Evolutionary conservation across 2,888 invertebrate genomes (phyloP).

Genomic region (Thelaira solivaga): DNA sequence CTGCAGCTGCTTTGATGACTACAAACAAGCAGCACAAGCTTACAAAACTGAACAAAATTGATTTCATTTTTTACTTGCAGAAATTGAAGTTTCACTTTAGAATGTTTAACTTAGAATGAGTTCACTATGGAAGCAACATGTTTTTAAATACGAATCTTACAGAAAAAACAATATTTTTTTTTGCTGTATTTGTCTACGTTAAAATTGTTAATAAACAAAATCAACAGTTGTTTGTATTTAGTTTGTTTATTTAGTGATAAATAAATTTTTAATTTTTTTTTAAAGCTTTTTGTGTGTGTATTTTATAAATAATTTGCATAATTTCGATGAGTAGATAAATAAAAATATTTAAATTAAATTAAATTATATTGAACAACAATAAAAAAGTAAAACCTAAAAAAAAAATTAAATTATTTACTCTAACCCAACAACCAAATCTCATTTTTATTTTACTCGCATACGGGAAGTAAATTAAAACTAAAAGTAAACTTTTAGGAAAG

Average conservation of each 20-base stretch:
- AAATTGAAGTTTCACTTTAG: not conserved
- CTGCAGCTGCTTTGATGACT: constrained; percentile 45
- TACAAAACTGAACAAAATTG: constrained; percentile 16
- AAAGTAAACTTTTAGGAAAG: not conserved
- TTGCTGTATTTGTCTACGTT: not conserved
- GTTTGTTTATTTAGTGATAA: constrained; percentile 18
- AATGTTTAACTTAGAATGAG: constrained; percentile 26
- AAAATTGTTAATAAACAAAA: constrained; percentile 45
- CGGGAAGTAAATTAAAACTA: constrained; percentile 49
- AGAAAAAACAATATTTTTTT: not conserved
- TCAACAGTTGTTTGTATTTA: constrained; percentile 31
- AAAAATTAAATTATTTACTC: not conserved
- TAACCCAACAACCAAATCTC: constrained; percentile 46
- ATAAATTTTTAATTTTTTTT: constrained; percentile 15
- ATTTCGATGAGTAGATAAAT: constrained; percentile 4
- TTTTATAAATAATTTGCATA: constrained; percentile 49
- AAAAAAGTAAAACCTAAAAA: not conserved
- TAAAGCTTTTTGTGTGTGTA: no score
- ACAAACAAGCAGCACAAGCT: constrained; percentile 42
- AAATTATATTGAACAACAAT: no score
- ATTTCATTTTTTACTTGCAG: no score
- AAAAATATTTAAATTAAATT: no score
- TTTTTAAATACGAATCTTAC: constrained; percentile 42
- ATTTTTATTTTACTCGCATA: constrained; percentile 8
- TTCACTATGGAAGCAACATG: not conserved